phyloP scores from a whole-genome alignment of 2,888 invertebrate species.

The Pardosa pseudoannulata region DNA sequence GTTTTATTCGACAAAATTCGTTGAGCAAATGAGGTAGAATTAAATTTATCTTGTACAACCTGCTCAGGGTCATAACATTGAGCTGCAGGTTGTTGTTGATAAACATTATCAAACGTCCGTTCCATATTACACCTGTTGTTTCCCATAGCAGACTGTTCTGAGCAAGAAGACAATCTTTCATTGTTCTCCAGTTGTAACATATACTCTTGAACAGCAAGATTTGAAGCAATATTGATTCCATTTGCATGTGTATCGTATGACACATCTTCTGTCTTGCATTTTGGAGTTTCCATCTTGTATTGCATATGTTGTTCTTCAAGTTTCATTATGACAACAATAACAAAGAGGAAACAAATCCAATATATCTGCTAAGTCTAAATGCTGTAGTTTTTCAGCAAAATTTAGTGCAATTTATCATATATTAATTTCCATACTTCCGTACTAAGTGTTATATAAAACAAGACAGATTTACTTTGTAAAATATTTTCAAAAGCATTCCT shows the following conservation, averaged over 20 bases:
- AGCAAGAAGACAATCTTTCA: constrained; percentile 43
- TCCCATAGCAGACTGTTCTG: constrained; percentile 29
- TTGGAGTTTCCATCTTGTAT: constrained; percentile 25
- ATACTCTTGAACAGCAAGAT: constrained; percentile 21
- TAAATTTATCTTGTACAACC: background rate
- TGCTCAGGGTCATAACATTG: constrained; percentile 39
- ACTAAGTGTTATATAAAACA: too few relatives aligned
- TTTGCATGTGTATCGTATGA: constrained; percentile 8
- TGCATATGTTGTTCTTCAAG: background rate
- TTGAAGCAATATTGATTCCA: constrained; percentile 2
- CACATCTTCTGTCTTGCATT: constrained; percentile 17
- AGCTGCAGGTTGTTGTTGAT: constrained; percentile 14
- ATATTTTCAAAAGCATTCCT: too few relatives aligned
- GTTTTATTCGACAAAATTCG: constrained; percentile 13
- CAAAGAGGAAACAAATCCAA: background rate
- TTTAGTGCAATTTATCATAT: too few relatives aligned
- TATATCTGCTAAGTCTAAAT: too few relatives aligned
- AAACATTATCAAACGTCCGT: constrained; percentile 37
- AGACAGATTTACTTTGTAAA: too few relatives aligned
- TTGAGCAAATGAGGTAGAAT: constrained; percentile 26
- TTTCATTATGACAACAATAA: background rate
- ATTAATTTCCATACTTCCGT: too few relatives aligned
- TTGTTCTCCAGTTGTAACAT: constrained; percentile 25
- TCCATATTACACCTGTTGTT: constrained; percentile 25
- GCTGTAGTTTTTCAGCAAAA: too few relatives aligned